phyloP scores from a whole-genome alignment of 1,140 invertebrate genomes.

The Araneus ventricosus region DNA sequence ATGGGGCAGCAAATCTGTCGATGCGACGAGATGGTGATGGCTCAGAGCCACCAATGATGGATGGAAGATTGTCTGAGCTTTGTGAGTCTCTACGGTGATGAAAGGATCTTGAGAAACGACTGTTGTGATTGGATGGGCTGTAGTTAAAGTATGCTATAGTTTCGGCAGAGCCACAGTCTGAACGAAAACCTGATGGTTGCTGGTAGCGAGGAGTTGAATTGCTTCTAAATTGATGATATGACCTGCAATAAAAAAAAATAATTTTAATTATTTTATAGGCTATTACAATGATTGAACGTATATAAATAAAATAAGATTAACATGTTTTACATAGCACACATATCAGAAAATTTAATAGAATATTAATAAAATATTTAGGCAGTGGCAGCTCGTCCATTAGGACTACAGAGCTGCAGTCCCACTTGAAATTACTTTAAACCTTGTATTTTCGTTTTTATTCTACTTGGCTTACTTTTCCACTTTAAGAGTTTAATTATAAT shows the following conservation, averaged over 20 bases:
- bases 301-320: too few species aligned
- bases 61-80: conserved; percentile 71
- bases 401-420: too few species aligned
- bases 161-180: conserved; percentile 64
- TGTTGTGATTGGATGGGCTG: conserved; percentile 23
- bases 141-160: conserved; percentile 50
- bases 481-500: too few species aligned
- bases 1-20: conserved; percentile 25
- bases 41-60: conserved; percentile 71
- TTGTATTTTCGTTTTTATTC: too few species aligned
- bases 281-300: too few species aligned
- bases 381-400: too few species aligned
- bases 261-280: neutral
- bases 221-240: conserved; percentile 53
- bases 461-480: too few species aligned
- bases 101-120: neutral
- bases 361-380: too few species aligned
- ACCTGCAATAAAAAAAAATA: conserved; percentile 31
- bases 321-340: too few species aligned
- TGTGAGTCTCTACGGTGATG: conserved; percentile 62
- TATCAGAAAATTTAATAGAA: too few species aligned
- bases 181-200: conserved; percentile 65
- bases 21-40: conserved; percentile 32
- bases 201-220: conserved; percentile 68
- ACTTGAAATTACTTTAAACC: too few species aligned